Base-by-base conservation (phyloP, 2,888 invertebrate species). In the Philopedon plagiatum region DNA sequence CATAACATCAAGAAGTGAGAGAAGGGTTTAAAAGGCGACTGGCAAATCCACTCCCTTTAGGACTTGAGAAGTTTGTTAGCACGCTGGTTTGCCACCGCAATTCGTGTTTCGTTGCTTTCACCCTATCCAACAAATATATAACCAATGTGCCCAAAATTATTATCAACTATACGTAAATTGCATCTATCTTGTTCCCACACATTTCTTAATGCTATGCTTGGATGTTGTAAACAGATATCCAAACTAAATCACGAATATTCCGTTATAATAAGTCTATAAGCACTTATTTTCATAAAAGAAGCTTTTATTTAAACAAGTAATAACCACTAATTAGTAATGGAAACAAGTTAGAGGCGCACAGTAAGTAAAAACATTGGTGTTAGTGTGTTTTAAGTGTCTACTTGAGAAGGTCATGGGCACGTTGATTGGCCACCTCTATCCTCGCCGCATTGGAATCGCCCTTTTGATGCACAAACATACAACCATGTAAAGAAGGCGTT, bases 371-470 rank as follows among this genome's bases (percentile, higher is more conserved):
- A 77, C 74, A 78, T 77, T 77, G 78, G 79, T 82, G 80, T 81
- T 80, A 80, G 78, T 80, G 81, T 79, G 80, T 82, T n/a, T n/a
- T 80, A 81, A 78, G 84, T 85, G 84, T 85, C 91, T 94, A 94
- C 91, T 96, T 96, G 87, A 97, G 93, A 85, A 98, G 93, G 88
- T 97, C 97, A 89, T 96, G 95, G 85, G 98, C 97, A 84, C 97
- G 92, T 89, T 97, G 95, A 89, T 98, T 98, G 85, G 98, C 98
- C 87, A 95, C 94, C 87, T 93, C 93, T 92, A 98, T 97, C 90
- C 97, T 94, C 84, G 94, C 93, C 89, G 96, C 95, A 88, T 98
- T 98, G 81, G 97, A 95, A 88, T 94, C 93, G 81, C 93, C 94
- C 92, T 92, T 89, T 80, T 72, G 60, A 61, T 15, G 64, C 57